These are phyloP conservation scores for Argentina silus DNA, from an alignment of 2,797 vertebrate genomes.

Conservation along the genomic window DNA sequence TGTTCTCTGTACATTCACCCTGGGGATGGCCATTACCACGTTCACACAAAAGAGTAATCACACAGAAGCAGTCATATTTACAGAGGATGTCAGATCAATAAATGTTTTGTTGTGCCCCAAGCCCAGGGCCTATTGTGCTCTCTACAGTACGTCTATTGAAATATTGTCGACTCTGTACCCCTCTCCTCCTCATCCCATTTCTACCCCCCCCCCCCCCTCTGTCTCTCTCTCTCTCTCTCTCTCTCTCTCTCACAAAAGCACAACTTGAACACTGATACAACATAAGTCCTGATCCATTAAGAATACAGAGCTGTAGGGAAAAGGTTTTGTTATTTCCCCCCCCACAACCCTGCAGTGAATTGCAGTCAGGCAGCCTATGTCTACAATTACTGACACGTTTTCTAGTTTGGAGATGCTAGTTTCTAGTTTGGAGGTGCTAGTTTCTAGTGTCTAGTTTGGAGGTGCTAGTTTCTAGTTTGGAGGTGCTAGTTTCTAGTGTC, in stretches of 20 bases:
- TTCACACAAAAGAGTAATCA: neutral
- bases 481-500: no score
- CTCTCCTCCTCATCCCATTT: no score
- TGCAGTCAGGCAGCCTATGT: neutral
- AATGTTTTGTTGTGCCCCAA: constrained; percentile 26
- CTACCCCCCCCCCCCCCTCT: neutral
- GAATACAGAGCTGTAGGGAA: neutral
- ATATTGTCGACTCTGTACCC: neutral
- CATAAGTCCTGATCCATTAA: neutral
- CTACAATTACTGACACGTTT: no score
- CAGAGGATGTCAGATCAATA: constrained; percentile 34
- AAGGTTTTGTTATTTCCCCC: neutral
- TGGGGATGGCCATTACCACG: neutral
- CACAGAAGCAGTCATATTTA: constrained; percentile 28
- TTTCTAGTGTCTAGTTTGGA: no score
- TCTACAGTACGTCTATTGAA: neutral
- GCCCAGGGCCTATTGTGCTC: neutral
- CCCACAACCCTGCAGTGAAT: neutral
- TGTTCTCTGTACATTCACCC: neutral
- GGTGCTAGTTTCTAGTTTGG: no score
- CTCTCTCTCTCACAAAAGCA: neutral
- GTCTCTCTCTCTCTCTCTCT: neutral
- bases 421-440: no score
- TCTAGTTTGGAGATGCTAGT: no score
- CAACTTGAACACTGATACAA: neutral